A percentile compares a stretch with the other conserved stretches of the same genome.
Evolutionary conservation across 1,140 invertebrate species (phyloP).

Genomic region (Alviniconcha marisindica): DNA sequence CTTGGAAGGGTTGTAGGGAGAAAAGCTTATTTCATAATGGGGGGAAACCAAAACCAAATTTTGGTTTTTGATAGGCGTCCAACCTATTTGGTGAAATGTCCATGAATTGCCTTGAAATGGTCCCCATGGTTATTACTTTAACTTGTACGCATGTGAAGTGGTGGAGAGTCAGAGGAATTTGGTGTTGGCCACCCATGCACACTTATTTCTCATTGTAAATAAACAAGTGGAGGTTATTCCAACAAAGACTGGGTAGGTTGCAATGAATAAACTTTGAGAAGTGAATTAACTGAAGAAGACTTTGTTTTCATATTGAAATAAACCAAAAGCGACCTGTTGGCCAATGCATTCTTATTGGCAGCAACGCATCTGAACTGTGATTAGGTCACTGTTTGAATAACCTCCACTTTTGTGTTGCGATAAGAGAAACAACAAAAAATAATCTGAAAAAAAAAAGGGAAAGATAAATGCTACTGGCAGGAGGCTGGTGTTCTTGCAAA

Average conservation of each 20-base stretch:
- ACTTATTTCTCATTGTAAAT: background rate
- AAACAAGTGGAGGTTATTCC: constrained; percentile 28
- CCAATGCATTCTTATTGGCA: background rate
- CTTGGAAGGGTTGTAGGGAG: no score
- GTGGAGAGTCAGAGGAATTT: background rate
- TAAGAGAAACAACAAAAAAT: background rate
- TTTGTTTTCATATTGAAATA: background rate
- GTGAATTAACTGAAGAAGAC: background rate
- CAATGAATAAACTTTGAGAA: background rate
- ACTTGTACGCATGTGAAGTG: background rate
- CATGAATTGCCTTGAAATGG: constrained; percentile 18
- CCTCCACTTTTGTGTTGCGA: background rate
- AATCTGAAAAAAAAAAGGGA: background rate
- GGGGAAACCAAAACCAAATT: no score
- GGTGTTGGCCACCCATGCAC: background rate
- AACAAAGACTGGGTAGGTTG: background rate
- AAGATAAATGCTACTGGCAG: background rate
- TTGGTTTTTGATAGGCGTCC: background rate
- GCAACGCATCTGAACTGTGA: constrained; percentile 10
- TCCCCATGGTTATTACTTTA: background rate
- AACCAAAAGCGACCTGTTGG: background rate
- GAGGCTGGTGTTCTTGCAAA: constrained; percentile 19
- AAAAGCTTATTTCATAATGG: no score
- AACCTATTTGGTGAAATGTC: background rate
- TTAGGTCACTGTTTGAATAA: constrained; percentile 20